A percentile compares a stretch with the other conserved stretches of the same genome.
These are phyloP conservation scores for Macropodus opercularis DNA, from an alignment of 2,797 vertebrate genomes.

Conservation along the genomic window DNA sequence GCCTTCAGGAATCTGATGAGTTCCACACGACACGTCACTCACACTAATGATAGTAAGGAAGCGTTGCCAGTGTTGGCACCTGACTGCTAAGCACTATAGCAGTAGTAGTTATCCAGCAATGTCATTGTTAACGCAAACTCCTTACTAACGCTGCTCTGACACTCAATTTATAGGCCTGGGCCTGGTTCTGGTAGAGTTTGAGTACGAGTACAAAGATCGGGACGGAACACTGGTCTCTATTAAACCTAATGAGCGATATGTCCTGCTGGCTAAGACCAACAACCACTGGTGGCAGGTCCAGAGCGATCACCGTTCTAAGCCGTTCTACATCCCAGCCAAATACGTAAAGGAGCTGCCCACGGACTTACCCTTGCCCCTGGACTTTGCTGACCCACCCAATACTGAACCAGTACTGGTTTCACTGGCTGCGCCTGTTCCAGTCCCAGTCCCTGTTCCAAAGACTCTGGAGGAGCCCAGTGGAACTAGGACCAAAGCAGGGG, in stretches of 20 bases:
- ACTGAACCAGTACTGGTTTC: slow-evolving; percentile 29
- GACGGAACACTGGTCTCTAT: slow-evolving; percentile 89
- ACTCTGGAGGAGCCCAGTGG: slow-evolving; percentile 45
- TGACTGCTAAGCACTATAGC: too few relatives aligned
- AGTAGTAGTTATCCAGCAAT: too few relatives aligned
- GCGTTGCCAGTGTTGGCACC: too few relatives aligned
- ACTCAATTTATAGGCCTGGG: slow-evolving; percentile 68
- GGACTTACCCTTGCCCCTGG: slow-evolving; percentile 72
- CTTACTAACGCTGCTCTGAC: too few relatives aligned
- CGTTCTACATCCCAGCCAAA: slow-evolving; percentile 95
- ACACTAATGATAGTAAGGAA: too few relatives aligned
- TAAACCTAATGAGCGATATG: slow-evolving; percentile 92
- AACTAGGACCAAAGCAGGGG: slow-evolving; percentile 43
- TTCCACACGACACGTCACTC: too few relatives aligned
- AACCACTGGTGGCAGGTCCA: slow-evolving; percentile 97
- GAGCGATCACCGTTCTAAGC: slow-evolving; percentile 81
- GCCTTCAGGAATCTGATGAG: too few relatives aligned
- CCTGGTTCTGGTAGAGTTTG: slow-evolving; percentile 88
- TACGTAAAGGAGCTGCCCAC: slow-evolving; percentile 91
- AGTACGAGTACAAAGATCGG: slow-evolving; percentile 90
- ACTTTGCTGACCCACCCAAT: slow-evolving; percentile 54
- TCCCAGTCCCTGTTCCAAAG: slow-evolving; percentile 46
- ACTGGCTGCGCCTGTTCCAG: slow-evolving; percentile 9
- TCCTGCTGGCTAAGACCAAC: slow-evolving; percentile 93
- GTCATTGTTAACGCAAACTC: too few relatives aligned